A percentile compares a stretch with the other conserved stretches of the same genome.
Conservation (phyloP, 1,140 invertebrate genomes). For the Aplysia californica region DNA sequence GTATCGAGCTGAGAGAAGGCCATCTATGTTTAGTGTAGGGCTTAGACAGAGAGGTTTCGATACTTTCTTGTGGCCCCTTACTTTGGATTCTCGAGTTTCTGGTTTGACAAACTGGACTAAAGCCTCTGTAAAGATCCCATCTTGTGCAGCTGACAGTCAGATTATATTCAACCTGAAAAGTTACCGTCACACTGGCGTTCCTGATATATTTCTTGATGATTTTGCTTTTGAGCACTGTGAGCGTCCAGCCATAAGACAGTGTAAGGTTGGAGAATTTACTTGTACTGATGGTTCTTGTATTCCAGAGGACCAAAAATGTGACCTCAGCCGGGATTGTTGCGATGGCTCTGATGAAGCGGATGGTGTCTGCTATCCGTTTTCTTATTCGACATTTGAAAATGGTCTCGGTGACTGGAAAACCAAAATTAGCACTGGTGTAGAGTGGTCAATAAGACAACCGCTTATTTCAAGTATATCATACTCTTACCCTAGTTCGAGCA, state of each 20-base stretch:
- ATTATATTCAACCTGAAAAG: no score
- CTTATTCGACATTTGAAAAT: conserved; percentile 39
- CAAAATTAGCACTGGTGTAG: not conserved
- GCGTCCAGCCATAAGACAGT: conserved; percentile 39
- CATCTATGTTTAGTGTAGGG: no score
- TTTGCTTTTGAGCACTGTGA: conserved; percentile 78
- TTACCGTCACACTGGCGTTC: conserved; percentile 23
- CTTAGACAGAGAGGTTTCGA: no score
- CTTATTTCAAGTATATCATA: not conserved
- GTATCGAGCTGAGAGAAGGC: no score
- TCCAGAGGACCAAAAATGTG: conserved; percentile 48
- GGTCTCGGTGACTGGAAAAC: conserved; percentile 47
- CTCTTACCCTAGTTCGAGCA: not conserved
- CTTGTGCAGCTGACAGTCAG: conserved; percentile 55
- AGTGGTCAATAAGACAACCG: not conserved
- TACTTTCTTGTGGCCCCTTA: no score
- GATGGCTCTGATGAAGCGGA: conserved; percentile 54
- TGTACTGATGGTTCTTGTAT: conserved; percentile 42
- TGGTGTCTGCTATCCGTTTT: conserved; percentile 72
- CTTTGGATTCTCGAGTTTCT: no score
- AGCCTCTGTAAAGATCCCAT: conserved; percentile 66
- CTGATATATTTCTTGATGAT: conserved; percentile 70
- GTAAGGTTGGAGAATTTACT: conserved; percentile 67
- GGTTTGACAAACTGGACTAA: no score
- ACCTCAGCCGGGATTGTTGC: conserved; percentile 57